These are phyloP conservation scores for Octodon degus DNA, from an alignment of 2,113 vertebrate genomes.

Conservation along the genomic window DNA sequence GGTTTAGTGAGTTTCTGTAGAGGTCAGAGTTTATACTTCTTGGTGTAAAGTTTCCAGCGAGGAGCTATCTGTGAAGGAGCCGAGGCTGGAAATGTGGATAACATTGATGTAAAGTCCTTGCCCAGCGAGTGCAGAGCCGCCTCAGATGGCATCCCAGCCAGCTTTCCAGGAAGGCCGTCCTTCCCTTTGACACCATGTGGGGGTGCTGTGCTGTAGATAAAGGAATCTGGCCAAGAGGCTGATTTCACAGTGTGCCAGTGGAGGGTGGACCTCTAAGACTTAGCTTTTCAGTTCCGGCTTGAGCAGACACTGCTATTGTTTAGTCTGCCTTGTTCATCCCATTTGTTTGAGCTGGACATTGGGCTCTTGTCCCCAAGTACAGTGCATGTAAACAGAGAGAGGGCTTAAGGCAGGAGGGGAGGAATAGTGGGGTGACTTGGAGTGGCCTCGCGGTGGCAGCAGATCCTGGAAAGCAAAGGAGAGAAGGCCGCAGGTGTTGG, in stretches of 20 bases:
- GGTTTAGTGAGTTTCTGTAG: slow-evolving; percentile 77
- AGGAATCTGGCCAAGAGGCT: slow-evolving; percentile 57
- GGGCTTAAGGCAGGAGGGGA: neutral
- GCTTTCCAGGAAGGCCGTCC: neutral
- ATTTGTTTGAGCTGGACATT: slow-evolving; percentile 15
- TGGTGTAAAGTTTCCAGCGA: slow-evolving; percentile 79
- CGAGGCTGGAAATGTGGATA: slow-evolving; percentile 71
- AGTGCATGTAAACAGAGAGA: neutral
- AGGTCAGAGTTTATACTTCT: slow-evolving; percentile 80
- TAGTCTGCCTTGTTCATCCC: slow-evolving; percentile 60
- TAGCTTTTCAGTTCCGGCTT: slow-evolving; percentile 62
- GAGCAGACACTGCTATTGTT: slow-evolving; percentile 36
- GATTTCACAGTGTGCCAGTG: neutral
- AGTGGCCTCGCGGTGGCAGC: neutral
- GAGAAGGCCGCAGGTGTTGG: neutral
- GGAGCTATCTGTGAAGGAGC: slow-evolving; percentile 68
- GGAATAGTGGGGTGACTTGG: neutral
- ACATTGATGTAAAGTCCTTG: slow-evolving; percentile 26
- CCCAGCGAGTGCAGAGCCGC: neutral
- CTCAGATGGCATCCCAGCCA: slow-evolving; percentile 5
- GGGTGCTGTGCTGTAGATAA: slow-evolving; percentile 86
- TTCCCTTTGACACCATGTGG: slow-evolving; percentile 78
- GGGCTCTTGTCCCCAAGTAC: neutral
- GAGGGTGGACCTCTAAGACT: slow-evolving; percentile 49
- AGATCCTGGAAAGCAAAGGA: neutral